Evolutionary conservation across 92 coral and sea anemone species (phyloP).

Genomic region (Isaurus tuberculatus): DNA sequence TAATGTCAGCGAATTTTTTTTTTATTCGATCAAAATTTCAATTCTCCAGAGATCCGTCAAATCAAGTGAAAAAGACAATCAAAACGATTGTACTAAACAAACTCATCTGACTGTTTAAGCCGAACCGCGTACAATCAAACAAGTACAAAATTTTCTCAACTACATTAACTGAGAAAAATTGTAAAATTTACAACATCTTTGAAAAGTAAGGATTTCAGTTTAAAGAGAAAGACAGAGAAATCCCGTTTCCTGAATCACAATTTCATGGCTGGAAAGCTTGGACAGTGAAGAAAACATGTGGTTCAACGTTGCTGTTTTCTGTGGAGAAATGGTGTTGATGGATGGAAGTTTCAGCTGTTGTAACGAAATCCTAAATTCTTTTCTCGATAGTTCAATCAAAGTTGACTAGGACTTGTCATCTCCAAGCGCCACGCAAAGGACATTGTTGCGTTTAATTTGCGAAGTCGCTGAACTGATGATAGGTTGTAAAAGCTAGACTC

Average conservation of each 20-base stretch:
- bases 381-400: background rate
- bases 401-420: constrained; percentile 12
- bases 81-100: background rate
- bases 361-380: constrained; percentile 10
- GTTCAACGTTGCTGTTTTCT: constrained; percentile 9
- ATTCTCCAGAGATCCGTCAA: background rate
- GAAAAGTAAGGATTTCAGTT: background rate
- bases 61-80: background rate
- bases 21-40: no score
- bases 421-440: constrained; percentile 30
- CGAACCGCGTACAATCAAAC: background rate
- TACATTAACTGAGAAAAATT: constrained; percentile 1
- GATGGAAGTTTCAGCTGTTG: constrained; percentile 18
- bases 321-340: constrained; percentile 21
- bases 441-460: constrained; percentile 15
- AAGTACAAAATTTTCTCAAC: background rate
- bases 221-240: constrained; percentile 22
- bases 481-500: constrained; percentile 28
- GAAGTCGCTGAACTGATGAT: constrained; percentile 22
- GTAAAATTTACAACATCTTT: constrained; percentile 7
- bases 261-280: constrained; percentile 21
- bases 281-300: constrained; percentile 24
- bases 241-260: constrained; percentile 15
- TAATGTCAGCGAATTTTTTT: background rate
- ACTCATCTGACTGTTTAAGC: no score